Conservation (phyloP, 2,113 vertebrate species). For the Poeciliopsis prolifica region DNA sequence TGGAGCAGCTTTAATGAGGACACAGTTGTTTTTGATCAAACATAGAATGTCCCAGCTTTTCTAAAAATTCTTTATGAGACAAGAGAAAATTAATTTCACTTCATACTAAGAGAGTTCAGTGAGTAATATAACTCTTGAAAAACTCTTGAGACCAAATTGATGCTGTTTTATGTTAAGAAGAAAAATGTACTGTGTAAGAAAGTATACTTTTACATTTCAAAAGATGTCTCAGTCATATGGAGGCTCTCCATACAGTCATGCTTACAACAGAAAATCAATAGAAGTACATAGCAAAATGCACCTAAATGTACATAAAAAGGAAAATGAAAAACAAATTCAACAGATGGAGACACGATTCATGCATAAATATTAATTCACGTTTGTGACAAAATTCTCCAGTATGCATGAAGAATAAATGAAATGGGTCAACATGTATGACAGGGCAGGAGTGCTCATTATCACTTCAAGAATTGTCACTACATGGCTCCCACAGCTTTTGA, state of each 20-base stretch:
- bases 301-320: background rate
- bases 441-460: background rate
- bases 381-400: too few relatives aligned
- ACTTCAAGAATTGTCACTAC: background rate
- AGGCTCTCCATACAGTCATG: background rate
- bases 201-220: background rate
- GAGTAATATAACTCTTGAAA: background rate
- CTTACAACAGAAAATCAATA: background rate
- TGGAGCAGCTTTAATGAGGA: constrained; percentile 10
- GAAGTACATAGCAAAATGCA: background rate
- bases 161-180: background rate
- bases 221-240: background rate
- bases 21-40: constrained; percentile 7
- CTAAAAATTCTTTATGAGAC: background rate
- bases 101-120: background rate
- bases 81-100: background rate
- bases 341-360: background rate
- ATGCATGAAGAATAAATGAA: too few relatives aligned
- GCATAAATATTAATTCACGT: background rate
- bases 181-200: background rate
- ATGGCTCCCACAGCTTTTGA: background rate
- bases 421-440: background rate
- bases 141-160: background rate
- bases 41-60: background rate
- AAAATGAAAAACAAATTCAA: background rate